phyloP scores from a whole-genome alignment of 2,888 invertebrate genomes.

The Diplazon laetatorius region DNA sequence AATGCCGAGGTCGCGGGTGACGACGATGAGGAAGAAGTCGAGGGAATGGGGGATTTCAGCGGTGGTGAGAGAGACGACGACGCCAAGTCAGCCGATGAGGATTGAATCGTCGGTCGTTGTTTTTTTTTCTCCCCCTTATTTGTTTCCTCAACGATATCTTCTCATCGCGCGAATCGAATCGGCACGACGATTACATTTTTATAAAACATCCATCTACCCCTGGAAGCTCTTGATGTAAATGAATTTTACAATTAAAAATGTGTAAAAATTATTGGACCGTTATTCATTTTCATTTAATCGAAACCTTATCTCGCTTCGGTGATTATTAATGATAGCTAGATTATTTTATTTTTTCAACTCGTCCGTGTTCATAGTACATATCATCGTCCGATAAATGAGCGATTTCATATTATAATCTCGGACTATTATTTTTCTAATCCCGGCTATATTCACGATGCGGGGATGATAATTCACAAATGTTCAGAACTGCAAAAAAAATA shows the following conservation, averaged over 20 bases:
- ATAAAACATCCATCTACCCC: conserved; percentile 33
- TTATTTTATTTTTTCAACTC: too few species aligned
- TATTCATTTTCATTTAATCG: neutral
- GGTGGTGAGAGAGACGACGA: conserved; percentile 82
- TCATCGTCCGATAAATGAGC: too few species aligned
- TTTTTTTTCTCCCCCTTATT: too few species aligned
- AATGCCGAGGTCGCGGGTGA: conserved; percentile 97
- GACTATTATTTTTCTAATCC: too few species aligned
- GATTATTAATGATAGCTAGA: too few species aligned
- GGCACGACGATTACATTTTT: conserved; percentile 39
- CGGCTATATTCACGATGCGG: too few species aligned
- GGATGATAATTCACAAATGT: too few species aligned
- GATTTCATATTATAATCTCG: too few species aligned
- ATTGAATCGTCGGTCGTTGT: conserved; percentile 64
- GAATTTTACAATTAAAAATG: conserved; percentile 69
- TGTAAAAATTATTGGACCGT: conserved; percentile 17
- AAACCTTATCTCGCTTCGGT: too few species aligned
- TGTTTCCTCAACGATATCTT: conserved; percentile 10
- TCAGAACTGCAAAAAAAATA: too few species aligned
- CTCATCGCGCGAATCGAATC: conserved; percentile 41
- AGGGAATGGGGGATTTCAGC: conserved; percentile 84
- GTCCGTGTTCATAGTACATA: too few species aligned
- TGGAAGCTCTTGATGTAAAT: conserved; percentile 58
- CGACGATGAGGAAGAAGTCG: conserved; percentile 92
- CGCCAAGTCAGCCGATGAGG: conserved; percentile 77